Evolutionary conservation across 2,797 vertebrate species (phyloP), one percentile per base, ranked within the genome.

Genomic region (Gallinago nigripennis): DNA sequence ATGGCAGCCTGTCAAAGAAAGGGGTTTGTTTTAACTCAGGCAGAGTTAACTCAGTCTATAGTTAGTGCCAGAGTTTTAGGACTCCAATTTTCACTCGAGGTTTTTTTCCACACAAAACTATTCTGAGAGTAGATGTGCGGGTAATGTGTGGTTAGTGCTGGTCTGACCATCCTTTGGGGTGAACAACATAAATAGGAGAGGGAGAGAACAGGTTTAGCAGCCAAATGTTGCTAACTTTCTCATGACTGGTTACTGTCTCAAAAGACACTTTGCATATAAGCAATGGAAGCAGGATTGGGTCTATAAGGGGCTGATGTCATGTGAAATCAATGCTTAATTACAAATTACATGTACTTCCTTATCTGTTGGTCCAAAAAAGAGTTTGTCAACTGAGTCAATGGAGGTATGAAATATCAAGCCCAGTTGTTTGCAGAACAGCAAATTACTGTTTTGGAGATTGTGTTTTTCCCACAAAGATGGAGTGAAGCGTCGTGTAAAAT

Each of bases 1-100:
- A 96, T 97, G 97, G 96, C 95, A 88, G 88, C 63, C 70, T 60
- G 83, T 88, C 92, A 92, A 94, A 97, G 73, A 72, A 95, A 96
- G 30, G 57, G 71, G 78, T 88, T 97, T 97, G 83, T 93, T 96
- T 97, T 96, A 95, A 90, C 58, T 91, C 48, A 35, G 88, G 71
- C 93, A 95, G 88, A 90, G 81, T 95, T 91, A 83, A 90, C 54
- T 88, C 94, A 37, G 66, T 82, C 77, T 57, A 33, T 82, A 92
- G 94, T 96, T 94, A 93, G 94, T 90, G 83, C 93, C 95, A 72
- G 39, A 81, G 23, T 91, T 96, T 96, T 79, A 86, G 56, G 50
- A 78, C 41, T 89, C 72, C 66, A 56, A 16, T 88, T 94, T 95
- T 96, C 91, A 88, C 50, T 61, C 63, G 31, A 61, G 18, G 4